Evolutionary conservation across 2,113 vertebrate genomes (phyloP), one percentile per base, ranked within the genome.

Genomic region (Aldabrachelys gigantea): DNA sequence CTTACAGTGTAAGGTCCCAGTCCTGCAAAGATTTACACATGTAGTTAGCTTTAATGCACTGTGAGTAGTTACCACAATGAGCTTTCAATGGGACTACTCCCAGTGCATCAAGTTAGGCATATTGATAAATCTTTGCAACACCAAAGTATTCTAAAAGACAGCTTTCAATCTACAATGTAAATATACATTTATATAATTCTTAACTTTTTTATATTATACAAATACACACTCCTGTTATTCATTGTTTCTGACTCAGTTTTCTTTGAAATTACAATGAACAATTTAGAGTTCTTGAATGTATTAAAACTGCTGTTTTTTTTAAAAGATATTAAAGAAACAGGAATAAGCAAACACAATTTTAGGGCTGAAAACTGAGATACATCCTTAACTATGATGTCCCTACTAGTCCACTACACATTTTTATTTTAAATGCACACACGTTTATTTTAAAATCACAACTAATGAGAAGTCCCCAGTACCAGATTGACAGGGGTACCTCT

Each of bases 391-490:
- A 21, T 1, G 0, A 16, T 44, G 50, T 69, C 49, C 69, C 72
- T 38, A 82, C 25, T 85, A 31, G 85, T 10, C 57, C 85, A 54
- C n/a, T 12, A 2, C 62, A 2, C 53, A 53, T 13, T 7, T 52
- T 52, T 52, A 52, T 52, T 52, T 52, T 52, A 52, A 79, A 72
- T 1, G 35, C 0, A 83, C 25, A 56, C 1, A 0, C 2, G 1
- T 90, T 96, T 83, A 59, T 80, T 96, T 85, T 90, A 78, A 38
- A 62, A 85, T 90, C 41, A 38, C n/a, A 88, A 8, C 1, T 93
- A 57, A 65, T 79, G 80, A 10, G 27, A 35, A 0, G 11, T 7
- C 13, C 41, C 19, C n/a, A 38, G 69, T 17, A 21, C 35, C 8
- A 38, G n/a, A 75, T 21, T 41, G 38, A 75, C 8, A 38, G 69